Evolutionary conservation across 2,888 invertebrate genomes (phyloP), one percentile per base, ranked within the genome.

Genomic region (Pogonocherus hispidulus): DNA sequence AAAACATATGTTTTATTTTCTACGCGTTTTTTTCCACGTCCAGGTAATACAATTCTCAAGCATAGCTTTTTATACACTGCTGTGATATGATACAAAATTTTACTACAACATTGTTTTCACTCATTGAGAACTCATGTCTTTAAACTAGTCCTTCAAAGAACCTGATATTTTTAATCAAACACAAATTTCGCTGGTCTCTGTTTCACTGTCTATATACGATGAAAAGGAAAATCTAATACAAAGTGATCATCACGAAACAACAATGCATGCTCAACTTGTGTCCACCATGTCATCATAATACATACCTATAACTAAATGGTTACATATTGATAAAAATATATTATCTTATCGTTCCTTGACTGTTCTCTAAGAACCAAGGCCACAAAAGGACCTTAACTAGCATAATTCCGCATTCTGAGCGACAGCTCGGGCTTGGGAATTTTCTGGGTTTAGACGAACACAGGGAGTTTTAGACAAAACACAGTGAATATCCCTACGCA

Each of bases 391-490:
- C 69, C 67, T 65, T 66, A 27, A 52, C 32, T 35, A 27, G 52
- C 49, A 27, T 19, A 54, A 14, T 62, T 69, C 67, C 69, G 63
- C 67, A 72, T 75, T 76, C 75, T 76, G 82, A 83, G 80, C 84
- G 84, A 84, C 85, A 84, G 84, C 85, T 84, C 85, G 84, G 84
- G 83, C 82, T 84, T 81, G 82, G 85, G 84, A 82, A 81, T 89
- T 89, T n/a, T 2, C 14, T 11, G 91, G 90, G 91, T 87, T 74
- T 73, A 91, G 92, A 93, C 92, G 93, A 92, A 94, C 94, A 94
- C 93, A 93, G 92, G 89, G 93, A 92, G 92, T 91, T 88, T 92
- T 68, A 82, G 77, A 82, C 81, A 93, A 93, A 92, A 94, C 94
- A 94, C 94, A 94, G 86, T 87, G 87, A 87, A 84, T 86, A 77